Percentiles rank a stretch among this genome's conserved stretches.
These are phyloP conservation scores for Herpetotheres cachinnans DNA, from an alignment of 2,113 vertebrate genomes.

Conservation along the genomic window DNA sequence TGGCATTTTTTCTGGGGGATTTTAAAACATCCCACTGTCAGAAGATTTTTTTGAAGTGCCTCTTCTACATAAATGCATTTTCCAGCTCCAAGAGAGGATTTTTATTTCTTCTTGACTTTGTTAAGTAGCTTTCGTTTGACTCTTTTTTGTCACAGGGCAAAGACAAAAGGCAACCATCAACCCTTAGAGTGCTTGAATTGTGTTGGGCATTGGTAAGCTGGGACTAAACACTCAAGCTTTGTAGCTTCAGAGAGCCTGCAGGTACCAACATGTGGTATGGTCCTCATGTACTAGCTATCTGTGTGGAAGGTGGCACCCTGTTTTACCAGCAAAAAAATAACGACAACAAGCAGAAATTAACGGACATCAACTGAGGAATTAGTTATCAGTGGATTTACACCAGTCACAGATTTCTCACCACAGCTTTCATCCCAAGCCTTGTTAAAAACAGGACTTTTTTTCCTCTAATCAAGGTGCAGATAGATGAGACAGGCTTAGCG, in stretches of 20 bases:
- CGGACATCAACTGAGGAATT: background rate
- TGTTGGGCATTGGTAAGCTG: accelerated
- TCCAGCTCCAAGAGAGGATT: background rate
- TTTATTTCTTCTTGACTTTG: background rate
- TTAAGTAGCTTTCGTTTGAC: background rate
- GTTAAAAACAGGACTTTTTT: background rate
- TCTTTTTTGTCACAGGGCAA: background rate
- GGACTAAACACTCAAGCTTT: background rate
- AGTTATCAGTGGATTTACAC: background rate
- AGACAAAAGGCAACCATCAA: background rate
- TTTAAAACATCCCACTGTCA: conserved; percentile 34
- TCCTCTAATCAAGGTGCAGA: background rate
- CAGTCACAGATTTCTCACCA: background rate
- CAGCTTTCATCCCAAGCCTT: background rate
- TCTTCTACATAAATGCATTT: conserved; percentile 27
- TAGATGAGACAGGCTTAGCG: background rate
- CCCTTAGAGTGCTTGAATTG: background rate
- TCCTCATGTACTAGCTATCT: background rate
- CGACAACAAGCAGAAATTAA: background rate
- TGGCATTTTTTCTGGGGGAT: conserved; percentile 13
- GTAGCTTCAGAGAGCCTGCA: background rate
- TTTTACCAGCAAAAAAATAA: background rate
- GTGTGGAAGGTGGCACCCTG: background rate
- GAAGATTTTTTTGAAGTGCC: background rate
- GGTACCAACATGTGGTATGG: accelerated